Evolutionary conservation across 2,888 invertebrate genomes (phyloP).

Genomic region (Apotomis turbidana): DNA sequence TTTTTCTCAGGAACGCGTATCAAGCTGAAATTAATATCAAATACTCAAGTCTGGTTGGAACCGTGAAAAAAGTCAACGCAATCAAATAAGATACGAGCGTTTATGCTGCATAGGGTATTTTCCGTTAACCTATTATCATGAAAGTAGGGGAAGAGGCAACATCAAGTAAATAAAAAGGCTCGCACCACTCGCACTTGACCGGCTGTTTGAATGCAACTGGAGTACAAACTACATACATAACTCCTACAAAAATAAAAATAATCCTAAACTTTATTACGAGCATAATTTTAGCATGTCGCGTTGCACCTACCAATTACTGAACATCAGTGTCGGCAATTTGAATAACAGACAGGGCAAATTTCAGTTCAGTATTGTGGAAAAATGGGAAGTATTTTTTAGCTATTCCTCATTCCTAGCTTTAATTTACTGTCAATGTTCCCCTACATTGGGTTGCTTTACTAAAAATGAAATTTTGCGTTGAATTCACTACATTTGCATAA

Average conservation of each 20-base stretch:
- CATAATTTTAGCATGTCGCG: conserved; percentile 26
- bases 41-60: no score
- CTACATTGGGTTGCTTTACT: background rate
- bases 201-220: background rate
- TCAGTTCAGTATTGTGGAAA: conserved; percentile 10
- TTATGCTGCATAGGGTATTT: no score
- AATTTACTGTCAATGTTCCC: background rate
- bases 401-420: background rate
- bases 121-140: no score
- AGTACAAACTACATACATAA: conserved; percentile 1
- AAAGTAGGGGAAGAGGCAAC: no score
- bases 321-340: conserved; percentile 27
- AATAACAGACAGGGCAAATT: conserved; percentile 24
- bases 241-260: conserved; percentile 12
- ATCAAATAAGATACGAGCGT: no score
- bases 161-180: no score
- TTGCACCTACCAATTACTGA: conserved; percentile 31
- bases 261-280: conserved; percentile 3
- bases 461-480: background rate
- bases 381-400: conserved; percentile 17
- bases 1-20: no score
- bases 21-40: no score
- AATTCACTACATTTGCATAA: background rate
- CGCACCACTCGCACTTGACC: no score
- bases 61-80: no score